These are phyloP conservation scores for Piezodorus guildinii DNA, from an alignment of 1,140 invertebrate genomes.

Conservation along the genomic window DNA sequence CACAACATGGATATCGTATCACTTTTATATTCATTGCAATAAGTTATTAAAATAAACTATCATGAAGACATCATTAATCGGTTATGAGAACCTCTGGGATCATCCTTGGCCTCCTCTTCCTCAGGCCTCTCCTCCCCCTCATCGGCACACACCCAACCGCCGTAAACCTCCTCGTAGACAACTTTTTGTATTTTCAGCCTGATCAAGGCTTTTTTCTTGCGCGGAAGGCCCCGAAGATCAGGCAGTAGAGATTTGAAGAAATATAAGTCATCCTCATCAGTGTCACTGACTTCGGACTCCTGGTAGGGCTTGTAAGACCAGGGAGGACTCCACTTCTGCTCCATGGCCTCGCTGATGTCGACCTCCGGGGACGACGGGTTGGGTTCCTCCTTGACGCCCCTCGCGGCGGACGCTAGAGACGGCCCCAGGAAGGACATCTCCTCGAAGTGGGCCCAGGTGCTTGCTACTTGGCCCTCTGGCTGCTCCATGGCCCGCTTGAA, in stretches of 20 bases:
- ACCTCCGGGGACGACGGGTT: background rate
- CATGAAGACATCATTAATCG: too few relatives aligned
- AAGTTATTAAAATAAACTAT: too few relatives aligned
- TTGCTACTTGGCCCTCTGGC: background rate
- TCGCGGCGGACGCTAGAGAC: background rate
- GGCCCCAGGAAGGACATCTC: slow-evolving; percentile 22
- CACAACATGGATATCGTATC: too few relatives aligned
- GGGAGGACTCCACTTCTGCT: slow-evolving; percentile 11
- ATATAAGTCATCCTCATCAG: slow-evolving; percentile 21
- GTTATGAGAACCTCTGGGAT: too few relatives aligned
- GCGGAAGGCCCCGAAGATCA: slow-evolving; percentile 19
- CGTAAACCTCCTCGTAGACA: slow-evolving; percentile 18
- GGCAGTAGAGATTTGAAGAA: slow-evolving; percentile 24
- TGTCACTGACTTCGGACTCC: background rate
- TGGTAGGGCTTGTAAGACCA: background rate
- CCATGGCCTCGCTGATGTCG: background rate
- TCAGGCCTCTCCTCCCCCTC: too few relatives aligned
- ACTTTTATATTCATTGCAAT: too few relatives aligned
- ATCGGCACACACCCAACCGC: background rate
- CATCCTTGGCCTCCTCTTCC: too few relatives aligned
- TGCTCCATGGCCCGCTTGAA: slow-evolving; percentile 7
- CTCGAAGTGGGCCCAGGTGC: slow-evolving; percentile 19
- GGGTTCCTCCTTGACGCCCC: background rate
- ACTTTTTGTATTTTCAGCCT: slow-evolving; percentile 22
- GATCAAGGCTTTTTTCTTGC: slow-evolving; percentile 20